A percentile compares a stretch with the other conserved stretches of the same genome.
Evolutionary conservation across 2,888 invertebrate species (phyloP).

Genomic region (Diplolepis rosae): DNA sequence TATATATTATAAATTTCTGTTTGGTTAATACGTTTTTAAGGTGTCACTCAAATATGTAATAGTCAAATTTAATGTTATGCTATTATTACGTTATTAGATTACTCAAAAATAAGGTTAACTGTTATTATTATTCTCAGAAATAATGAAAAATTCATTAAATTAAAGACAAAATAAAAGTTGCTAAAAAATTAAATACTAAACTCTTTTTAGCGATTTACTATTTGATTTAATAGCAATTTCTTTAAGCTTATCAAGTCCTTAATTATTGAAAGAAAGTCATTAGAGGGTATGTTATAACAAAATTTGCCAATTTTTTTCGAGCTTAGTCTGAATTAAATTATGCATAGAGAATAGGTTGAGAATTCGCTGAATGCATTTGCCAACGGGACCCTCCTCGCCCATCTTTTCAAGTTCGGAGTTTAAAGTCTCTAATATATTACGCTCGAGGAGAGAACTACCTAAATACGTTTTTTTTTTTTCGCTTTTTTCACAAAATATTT

Average conservation of each 20-base stretch:
- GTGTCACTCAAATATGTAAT: slow-evolving; percentile 12
- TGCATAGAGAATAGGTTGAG: slow-evolving; percentile 54
- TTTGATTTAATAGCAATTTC: not conserved
- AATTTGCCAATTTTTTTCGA: slow-evolving; percentile 55
- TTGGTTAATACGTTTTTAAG: slow-evolving; percentile 1
- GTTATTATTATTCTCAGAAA: slow-evolving; percentile 20
- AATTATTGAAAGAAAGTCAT: slow-evolving; percentile 32
- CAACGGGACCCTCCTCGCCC: slow-evolving; percentile 37
- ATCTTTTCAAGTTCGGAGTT: slow-evolving; percentile 27
- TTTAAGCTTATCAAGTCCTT: slow-evolving; percentile 13
- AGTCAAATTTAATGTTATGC: not conserved
- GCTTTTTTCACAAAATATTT: slow-evolving; percentile 30
- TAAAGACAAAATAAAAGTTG: not conserved
- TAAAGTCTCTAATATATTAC: slow-evolving; percentile 13
- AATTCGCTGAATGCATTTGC: slow-evolving; percentile 61
- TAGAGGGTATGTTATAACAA: slow-evolving; percentile 18
- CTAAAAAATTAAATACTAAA: not conserved
- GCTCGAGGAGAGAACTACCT: slow-evolving; percentile 16
- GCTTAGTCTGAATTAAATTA: slow-evolving; percentile 69
- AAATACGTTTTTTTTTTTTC: slow-evolving; percentile 27
- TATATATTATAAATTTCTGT: slow-evolving; percentile 36
- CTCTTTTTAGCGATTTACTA: too few relatives aligned
- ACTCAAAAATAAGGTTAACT: slow-evolving; percentile 5
- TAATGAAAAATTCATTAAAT: not conserved
- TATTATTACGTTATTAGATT: not conserved